phyloP scores from a whole-genome alignment of 2,888 invertebrate species.

The Sesamia inferens region DNA sequence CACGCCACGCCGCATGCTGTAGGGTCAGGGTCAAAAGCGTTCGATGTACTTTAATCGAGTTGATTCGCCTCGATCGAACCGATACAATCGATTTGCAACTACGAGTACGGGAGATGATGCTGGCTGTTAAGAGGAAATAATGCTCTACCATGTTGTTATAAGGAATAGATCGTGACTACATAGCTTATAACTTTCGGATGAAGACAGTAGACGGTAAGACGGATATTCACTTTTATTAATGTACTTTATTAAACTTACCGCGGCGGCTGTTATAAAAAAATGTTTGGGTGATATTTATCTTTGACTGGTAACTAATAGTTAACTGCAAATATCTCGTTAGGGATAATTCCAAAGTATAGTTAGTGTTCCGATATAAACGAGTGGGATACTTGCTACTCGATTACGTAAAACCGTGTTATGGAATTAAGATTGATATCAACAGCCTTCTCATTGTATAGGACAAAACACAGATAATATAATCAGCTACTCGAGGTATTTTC shows the following conservation, averaged over 20 bases:
- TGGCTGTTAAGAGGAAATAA: conserved; percentile 66
- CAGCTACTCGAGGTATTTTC: conserved; percentile 73
- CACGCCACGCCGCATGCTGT: conserved; percentile 65
- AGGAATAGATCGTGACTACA: conserved; percentile 67
- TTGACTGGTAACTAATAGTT: conserved; percentile 50
- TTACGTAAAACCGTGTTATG: conserved; percentile 79
- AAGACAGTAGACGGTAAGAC: conserved; percentile 53
- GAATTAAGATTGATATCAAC: conserved; percentile 81
- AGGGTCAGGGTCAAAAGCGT: conserved; percentile 78
- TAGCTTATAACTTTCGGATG: conserved; percentile 58
- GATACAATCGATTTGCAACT: conserved; percentile 77
- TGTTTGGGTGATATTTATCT: conserved; percentile 38
- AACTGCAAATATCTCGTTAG: conserved; percentile 65
- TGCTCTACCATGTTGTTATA: conserved; percentile 61
- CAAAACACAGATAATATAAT: conserved; percentile 74
- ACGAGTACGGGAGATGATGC: conserved; percentile 66
- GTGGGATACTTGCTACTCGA: conserved; percentile 74
- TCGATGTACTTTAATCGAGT: conserved; percentile 75
- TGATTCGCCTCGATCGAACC: conserved; percentile 65
- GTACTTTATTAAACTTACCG: conserved; percentile 23
- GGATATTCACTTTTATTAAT: conserved; percentile 50
- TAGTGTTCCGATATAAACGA: conserved; percentile 71
- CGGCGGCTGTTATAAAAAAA: conserved; percentile 15
- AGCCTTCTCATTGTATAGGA: conserved; percentile 69
- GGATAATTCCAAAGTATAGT: conserved; percentile 56